Percentiles rank a stretch among this genome's conserved stretches.
These are phyloP conservation scores for Phymorhynchus buccinoides DNA, from an alignment of 1,140 invertebrate genomes.

Conservation along the genomic window DNA sequence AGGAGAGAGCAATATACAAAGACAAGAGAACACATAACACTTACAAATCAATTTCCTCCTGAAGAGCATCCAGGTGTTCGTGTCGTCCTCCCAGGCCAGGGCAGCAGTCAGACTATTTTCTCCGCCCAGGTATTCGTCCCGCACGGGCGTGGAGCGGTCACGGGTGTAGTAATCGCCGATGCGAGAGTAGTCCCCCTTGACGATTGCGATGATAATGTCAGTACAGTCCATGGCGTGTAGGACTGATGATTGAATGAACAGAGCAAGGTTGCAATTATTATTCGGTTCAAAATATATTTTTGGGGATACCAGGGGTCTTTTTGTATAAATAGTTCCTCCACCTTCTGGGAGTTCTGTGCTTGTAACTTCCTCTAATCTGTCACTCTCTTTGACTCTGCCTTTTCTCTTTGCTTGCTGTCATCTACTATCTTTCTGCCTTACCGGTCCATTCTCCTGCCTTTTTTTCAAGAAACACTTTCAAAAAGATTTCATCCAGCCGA, in stretches of 20 bases:
- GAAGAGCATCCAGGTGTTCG: slow-evolving; percentile 86
- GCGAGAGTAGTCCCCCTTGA: slow-evolving; percentile 83
- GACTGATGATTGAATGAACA: slow-evolving; percentile 7
- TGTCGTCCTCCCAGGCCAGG: slow-evolving; percentile 89
- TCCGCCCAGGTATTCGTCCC: slow-evolving; percentile 82
- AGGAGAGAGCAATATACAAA: background rate
- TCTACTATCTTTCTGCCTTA: no score
- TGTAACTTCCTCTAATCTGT: no score
- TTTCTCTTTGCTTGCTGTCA: no score
- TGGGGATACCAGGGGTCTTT: no score
- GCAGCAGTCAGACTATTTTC: slow-evolving; percentile 89
- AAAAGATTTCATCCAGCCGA: no score
- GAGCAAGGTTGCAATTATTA: no score
- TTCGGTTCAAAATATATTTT: no score
- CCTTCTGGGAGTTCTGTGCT: no score
- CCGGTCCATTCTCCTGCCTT: no score
- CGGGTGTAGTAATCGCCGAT: slow-evolving; percentile 94
- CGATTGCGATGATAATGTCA: slow-evolving; percentile 91
- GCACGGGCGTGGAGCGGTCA: slow-evolving; percentile 89
- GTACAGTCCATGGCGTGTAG: slow-evolving; percentile 88
- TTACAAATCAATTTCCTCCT: slow-evolving; percentile 82
- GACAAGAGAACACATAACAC: background rate
- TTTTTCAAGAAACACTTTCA: no score
- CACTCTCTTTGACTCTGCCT: no score
- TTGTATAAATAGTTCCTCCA: no score